Base-by-base conservation (phyloP, 2,113 vertebrate species). In the Tapirus terrestris region DNA sequence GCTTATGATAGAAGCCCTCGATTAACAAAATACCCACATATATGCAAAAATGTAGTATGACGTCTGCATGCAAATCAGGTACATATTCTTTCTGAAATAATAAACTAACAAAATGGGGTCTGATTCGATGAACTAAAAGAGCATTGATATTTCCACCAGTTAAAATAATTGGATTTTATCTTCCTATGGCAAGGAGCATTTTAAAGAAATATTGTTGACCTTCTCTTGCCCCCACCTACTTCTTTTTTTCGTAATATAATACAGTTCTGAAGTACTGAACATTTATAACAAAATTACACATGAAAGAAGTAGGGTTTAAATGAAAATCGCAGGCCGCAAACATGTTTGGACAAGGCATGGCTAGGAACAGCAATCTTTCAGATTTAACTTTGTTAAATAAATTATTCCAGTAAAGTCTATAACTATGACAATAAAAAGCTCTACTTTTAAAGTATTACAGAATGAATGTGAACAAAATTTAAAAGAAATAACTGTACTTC, bases 161-260 rank as follows among this genome's bases (percentile, higher is more conserved):
- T 80, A 90, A 75, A 75, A 72, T 65, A 68, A 48, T 68, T 91
- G 45, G 1, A 90, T 97, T 84, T 92, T 67, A 58, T 56, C 39
- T 94, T 67, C 92, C 36, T 68, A 21, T 63, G 14, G 10, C 45
- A 90, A 87, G 25, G 10, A 20, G 39, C 23, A 72, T 53, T 91
- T 92, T 70, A 79, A 27, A 43, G 3, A 5, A 45, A 88, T 94
- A 45, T 90, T 48, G 4, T 31, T 85, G 21, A 94, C 0, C 17
- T 70, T 45, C 18, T 17, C 1, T 20, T 87, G 53, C 5, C 4
- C 39, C 21, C 5, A 56, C 0, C 5, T 51, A 56, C 8, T 77
- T 65, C 20, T 58, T 58, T 90, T 81, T 65, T 48, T 13, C 53
- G 51, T 33, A 89, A 60, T 60, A 61, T 56, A 56, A 43, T 93